phyloP scores from a whole-genome alignment of 2,797 vertebrate species.

The Aphelocoma californica region DNA sequence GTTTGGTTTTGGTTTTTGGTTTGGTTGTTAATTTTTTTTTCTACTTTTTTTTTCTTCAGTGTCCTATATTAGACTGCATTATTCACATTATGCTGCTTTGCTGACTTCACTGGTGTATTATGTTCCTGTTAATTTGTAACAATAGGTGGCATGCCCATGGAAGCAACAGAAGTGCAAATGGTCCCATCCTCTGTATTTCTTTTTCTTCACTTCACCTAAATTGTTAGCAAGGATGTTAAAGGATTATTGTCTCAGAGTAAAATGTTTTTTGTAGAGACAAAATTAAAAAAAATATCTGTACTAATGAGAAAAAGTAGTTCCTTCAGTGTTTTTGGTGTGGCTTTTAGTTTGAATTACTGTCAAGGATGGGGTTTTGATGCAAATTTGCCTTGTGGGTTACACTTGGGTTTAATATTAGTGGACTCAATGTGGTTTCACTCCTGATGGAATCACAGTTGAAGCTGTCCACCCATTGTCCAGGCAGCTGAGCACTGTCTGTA shows the following conservation, averaged over 20 bases:
- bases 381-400: not conserved
- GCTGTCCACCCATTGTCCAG: not conserved
- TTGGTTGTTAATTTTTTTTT: too few relatives aligned
- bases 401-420: not conserved
- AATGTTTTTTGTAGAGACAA: not conserved
- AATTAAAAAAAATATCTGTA: not conserved
- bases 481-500: not conserved
- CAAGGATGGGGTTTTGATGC: not conserved
- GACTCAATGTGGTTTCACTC: not conserved
- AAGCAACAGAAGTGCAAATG: not conserved
- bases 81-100: not conserved
- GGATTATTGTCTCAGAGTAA: not conserved
- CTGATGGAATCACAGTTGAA: not conserved
- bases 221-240: not conserved
- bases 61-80: not conserved
- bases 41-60: not conserved
- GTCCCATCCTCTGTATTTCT: not conserved
- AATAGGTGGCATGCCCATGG: not conserved
- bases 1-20: not conserved
- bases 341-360: not conserved
- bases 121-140: not conserved
- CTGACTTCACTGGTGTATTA: not conserved
- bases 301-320: not conserved
- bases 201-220: not conserved
- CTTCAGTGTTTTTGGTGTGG: not conserved